These are phyloP conservation scores for Hoplostethus mediterraneus DNA, from an alignment of 2,797 vertebrate genomes.

Conservation along the genomic window DNA sequence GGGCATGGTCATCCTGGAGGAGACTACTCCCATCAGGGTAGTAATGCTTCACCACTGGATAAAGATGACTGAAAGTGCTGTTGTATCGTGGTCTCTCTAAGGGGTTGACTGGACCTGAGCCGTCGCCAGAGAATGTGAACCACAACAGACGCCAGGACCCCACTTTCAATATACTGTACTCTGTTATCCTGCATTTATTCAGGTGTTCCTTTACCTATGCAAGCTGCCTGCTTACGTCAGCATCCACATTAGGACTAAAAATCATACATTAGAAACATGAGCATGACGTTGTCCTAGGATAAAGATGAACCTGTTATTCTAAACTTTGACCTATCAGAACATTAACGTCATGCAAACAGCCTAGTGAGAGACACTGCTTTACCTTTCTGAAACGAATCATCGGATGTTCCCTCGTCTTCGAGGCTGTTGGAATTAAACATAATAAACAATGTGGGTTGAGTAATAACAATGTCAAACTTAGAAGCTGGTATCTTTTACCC, in stretches of 20 bases:
- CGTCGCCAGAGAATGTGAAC: neutral
- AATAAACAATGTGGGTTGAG: neutral
- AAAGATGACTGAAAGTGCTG: neutral
- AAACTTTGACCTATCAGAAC: neutral
- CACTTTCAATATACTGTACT: neutral
- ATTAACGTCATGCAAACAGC: neutral
- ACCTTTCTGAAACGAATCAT: slow-evolving; percentile 85
- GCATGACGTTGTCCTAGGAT: neutral
- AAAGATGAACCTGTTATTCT: neutral
- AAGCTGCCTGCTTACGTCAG: too few species aligned
- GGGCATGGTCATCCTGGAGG: neutral
- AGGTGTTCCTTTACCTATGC: too few species aligned
- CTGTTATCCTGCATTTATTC: neutral
- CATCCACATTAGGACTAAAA: too few species aligned
- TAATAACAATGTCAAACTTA: neutral
- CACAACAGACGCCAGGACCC: neutral
- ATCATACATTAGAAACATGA: too few species aligned
- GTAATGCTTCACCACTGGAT: too few species aligned
- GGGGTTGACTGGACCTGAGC: neutral
- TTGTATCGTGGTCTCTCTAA: neutral
- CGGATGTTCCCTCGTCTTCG: slow-evolving; percentile 76
- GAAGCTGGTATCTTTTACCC: neutral
- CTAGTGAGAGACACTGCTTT: slow-evolving; percentile 13
- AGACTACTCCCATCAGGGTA: neutral
- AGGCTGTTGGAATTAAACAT: slow-evolving; percentile 44